Evolutionary conservation across 2,888 invertebrate species (phyloP).

Genomic region (Pandemis heparana): DNA sequence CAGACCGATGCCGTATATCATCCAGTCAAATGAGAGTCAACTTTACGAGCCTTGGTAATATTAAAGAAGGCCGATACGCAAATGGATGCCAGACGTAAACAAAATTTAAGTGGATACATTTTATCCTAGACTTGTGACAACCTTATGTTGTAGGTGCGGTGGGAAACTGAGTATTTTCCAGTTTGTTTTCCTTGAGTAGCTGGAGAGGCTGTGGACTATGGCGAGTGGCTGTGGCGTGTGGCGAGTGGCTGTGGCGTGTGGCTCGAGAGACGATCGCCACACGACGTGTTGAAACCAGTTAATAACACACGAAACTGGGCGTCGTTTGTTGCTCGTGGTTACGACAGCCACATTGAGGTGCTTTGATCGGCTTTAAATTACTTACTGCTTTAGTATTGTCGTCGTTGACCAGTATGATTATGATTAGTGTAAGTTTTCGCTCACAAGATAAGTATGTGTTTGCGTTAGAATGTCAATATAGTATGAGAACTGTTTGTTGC

Average conservation of each 20-base stretch:
- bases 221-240: background rate
- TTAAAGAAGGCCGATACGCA: no score
- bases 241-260: background rate
- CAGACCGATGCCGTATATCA: no score
- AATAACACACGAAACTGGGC: background rate
- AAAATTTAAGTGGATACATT: background rate
- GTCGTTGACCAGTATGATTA: no score
- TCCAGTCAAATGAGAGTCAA: no score
- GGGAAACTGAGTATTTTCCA: slow-evolving; percentile 10
- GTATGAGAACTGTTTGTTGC: no score
- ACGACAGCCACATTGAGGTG: background rate
- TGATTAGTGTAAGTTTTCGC: no score
- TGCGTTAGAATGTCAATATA: no score
- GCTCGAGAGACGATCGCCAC: background rate
- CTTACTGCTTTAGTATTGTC: no score
- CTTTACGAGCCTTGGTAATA: no score
- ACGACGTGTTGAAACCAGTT: background rate
- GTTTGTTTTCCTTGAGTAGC: slow-evolving; percentile 9
- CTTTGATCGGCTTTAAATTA: background rate
- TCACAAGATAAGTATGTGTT: no score
- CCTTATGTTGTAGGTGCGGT: background rate
- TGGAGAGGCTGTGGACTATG: background rate
- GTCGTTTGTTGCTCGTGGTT: background rate
- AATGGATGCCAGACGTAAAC: no score
- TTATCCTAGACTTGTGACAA: background rate